A percentile compares a stretch with the other conserved stretches of the same genome.
Evolutionary conservation across 2,888 invertebrate genomes (phyloP).

Genomic region (Tetragonisca angustula): DNA sequence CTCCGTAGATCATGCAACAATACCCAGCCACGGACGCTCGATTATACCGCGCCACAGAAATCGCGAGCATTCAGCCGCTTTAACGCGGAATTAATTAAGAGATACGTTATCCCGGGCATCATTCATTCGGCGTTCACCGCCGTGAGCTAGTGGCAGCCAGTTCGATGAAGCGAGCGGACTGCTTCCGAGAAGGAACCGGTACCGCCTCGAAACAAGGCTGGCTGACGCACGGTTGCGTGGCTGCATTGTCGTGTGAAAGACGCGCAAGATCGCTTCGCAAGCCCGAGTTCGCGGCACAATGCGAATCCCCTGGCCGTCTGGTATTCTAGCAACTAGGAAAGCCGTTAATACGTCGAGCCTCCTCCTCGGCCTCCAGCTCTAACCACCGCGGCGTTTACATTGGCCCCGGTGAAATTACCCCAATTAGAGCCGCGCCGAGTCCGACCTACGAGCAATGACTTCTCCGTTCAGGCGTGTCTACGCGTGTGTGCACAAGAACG

Average conservation of each 20-base stretch:
- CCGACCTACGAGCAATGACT: constrained; percentile 38
- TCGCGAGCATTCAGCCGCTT: constrained; percentile 38
- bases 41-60: constrained; percentile 33
- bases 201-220: constrained; percentile 36
- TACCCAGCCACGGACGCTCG: constrained; percentile 8
- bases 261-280: constrained; percentile 41
- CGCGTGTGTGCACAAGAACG: constrained; percentile 1
- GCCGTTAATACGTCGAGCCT: constrained; percentile 70
- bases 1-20: constrained; percentile 26
- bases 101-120: constrained; percentile 56
- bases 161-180: constrained; percentile 15
- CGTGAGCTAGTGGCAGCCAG: constrained; percentile 33
- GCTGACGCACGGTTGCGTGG: constrained; percentile 45
- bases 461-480: constrained; percentile 7
- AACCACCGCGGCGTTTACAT: constrained; percentile 77
- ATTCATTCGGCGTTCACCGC: constrained; percentile 21
- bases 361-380: constrained; percentile 63
- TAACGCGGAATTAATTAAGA: constrained; percentile 61
- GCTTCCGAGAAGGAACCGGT: constrained; percentile 46
- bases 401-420: constrained; percentile 78
- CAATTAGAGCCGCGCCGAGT: constrained; percentile 75
- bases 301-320: constrained; percentile 51
- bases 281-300: constrained; percentile 53
- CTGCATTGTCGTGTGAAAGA: constrained; percentile 61
- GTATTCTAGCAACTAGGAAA: constrained; percentile 46